A percentile compares a stretch with the other conserved stretches of the same genome.
These are phyloP conservation scores for Mormyrus iriodes DNA, from an alignment of 2,113 vertebrate genomes.

Conservation along the genomic window DNA sequence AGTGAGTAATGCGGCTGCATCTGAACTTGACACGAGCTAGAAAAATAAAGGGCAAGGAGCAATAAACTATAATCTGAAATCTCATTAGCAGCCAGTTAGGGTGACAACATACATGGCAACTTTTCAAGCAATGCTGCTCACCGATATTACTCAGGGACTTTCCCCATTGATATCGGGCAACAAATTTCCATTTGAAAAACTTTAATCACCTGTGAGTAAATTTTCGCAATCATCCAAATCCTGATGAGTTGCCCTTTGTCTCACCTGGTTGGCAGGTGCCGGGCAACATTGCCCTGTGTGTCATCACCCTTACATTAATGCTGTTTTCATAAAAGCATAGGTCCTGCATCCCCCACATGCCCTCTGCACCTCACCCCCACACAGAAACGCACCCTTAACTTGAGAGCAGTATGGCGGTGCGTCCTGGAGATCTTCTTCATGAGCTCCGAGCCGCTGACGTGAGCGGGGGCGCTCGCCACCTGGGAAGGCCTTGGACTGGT, in stretches of 20 bases:
- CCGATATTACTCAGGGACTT: too few species aligned
- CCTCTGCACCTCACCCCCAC: background rate
- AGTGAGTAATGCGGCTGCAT: background rate
- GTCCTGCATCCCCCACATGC: background rate
- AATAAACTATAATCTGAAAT: background rate
- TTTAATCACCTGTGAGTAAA: too few species aligned
- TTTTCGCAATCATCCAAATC: too few species aligned
- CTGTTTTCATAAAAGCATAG: background rate
- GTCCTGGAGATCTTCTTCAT: constrained; percentile 97
- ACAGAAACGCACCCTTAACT: constrained; percentile 78
- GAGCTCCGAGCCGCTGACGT: constrained; percentile 90
- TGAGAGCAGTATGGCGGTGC: constrained; percentile 81
- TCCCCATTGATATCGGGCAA: background rate
- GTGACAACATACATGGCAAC: background rate
- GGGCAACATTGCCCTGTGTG: background rate
- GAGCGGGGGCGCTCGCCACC: constrained; percentile 72
- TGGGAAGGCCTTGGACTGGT: constrained; percentile 76
- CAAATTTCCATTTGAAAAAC: too few species aligned
- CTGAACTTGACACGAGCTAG: background rate
- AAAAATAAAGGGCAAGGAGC: background rate
- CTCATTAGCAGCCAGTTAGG: background rate
- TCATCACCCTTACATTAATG: background rate
- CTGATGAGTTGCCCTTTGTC: background rate
- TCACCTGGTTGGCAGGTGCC: background rate
- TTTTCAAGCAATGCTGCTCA: background rate